Base-by-base conservation (phyloP, 2,113 vertebrate genomes). In the Phainopepla nitens region DNA sequence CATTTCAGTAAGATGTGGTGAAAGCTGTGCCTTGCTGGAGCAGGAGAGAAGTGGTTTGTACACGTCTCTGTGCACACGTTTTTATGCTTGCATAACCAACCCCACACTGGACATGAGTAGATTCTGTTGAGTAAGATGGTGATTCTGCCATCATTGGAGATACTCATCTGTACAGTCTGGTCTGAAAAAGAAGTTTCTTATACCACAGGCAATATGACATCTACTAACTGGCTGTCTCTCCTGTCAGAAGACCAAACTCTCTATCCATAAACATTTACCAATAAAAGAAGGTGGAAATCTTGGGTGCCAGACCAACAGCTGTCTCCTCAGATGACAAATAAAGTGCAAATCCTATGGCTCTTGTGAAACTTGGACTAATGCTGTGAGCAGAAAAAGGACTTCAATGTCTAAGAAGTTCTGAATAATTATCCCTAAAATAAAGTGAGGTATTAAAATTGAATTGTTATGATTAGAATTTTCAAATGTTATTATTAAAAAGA, bases 191-290 rank as follows among this genome's bases (percentile, higher is more conserved):
- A 27, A 7, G 6, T 16, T 80, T 19, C 11, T 87, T 41, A 16
- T 10, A 36, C 16, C 1, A 2, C 9, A 35, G 24, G 25, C 1
- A 0, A 3, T 13, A 8, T 25, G 54, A 65, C 5, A 23, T 24
- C 31, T 61, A 9, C 12, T 53, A 35, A 25, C 10, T 82, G 10
- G 9, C 23, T 84, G 41, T 73, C 6, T 42, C 28, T 62, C 6
- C 11, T 2, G 0, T 64, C 25, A 45, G 42, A 62, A 91, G 53
- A 19, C 11, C 23, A 22, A 24, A 27, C 58, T 77, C 13, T 9
- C 28, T 57, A 28, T 35, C n/a, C 19, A 23, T 41, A 35, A 64
- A 11, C 3, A 1, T 66, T 53, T 42, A 41, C 9, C 61, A 57
- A 1, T 12, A 62, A 57, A 76, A 24, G 28, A 36, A 58, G 13